Percentiles rank a stretch among this genome's conserved stretches.
Conservation (phyloP, 2,888 invertebrate genomes). For the Ypsolopha scabrella region DNA sequence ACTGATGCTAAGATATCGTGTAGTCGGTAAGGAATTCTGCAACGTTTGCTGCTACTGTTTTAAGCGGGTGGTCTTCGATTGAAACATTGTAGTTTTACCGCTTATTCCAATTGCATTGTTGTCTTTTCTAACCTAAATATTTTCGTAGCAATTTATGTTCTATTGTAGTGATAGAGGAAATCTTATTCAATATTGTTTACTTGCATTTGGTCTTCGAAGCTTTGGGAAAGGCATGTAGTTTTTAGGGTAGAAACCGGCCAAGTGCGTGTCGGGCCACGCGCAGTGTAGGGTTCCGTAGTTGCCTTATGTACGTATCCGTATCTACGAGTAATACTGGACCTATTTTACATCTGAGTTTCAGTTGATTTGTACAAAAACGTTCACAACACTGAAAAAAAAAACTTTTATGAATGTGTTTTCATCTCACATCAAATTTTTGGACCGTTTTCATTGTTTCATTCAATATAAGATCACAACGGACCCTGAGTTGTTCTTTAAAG, state of each 20-base stretch:
- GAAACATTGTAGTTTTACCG: background rate
- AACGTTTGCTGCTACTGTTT: background rate
- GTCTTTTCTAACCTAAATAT: background rate
- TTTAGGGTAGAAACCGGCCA: too few species aligned
- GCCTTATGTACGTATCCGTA: too few species aligned
- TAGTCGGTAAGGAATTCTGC: background rate
- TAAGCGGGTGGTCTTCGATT: constrained; percentile 1
- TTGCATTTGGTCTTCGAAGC: too few species aligned
- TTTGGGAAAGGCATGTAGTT: too few species aligned
- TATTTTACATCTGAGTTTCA: too few species aligned
- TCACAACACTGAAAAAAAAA: background rate
- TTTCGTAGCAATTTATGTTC: background rate
- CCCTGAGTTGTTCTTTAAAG: background rate
- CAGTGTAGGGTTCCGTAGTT: too few species aligned
- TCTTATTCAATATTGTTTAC: too few species aligned
- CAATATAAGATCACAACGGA: background rate
- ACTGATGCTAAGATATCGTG: constrained; percentile 26
- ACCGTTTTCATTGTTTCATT: background rate
- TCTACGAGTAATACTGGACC: too few species aligned
- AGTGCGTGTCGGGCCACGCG: too few species aligned
- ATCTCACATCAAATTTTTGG: background rate
- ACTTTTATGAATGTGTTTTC: background rate
- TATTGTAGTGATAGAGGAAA: background rate
- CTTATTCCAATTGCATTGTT: background rate
- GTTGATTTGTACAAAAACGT: too few species aligned